Evolutionary conservation across 2,113 vertebrate species (phyloP).

Genomic region (Tyto alba): DNA sequence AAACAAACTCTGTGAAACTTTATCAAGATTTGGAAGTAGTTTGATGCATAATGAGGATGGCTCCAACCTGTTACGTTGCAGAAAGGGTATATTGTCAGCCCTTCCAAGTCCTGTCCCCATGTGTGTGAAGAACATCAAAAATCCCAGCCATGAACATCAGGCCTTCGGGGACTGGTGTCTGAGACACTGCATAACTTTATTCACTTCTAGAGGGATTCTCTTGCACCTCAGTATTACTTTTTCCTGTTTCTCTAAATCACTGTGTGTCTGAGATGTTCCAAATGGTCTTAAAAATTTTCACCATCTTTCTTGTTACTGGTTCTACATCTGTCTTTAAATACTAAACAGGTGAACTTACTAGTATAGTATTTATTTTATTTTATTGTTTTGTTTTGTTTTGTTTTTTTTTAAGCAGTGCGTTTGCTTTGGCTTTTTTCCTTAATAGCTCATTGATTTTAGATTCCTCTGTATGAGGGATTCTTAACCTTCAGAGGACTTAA

Average conservation of each 20-base stretch:
- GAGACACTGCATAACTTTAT: not conserved
- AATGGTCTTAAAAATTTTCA: not conserved
- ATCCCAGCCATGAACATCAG: not conserved
- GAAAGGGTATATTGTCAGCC: not conserved
- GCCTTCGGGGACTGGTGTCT: not conserved
- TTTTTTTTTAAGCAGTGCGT: not conserved
- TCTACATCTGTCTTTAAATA: not conserved
- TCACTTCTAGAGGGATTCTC: not conserved
- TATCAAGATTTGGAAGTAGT: not conserved
- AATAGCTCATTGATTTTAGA: not conserved
- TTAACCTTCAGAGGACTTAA: not conserved
- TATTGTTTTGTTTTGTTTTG: not conserved
- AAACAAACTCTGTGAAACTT: not conserved
- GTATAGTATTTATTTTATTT: not conserved
- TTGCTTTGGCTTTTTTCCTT: not conserved
- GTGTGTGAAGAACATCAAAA: not conserved
- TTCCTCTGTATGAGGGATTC: not conserved
- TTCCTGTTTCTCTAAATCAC: not conserved
- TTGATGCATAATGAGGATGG: not conserved
- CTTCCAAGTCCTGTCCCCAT: not conserved
- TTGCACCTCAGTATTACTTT: not conserved
- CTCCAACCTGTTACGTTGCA: not conserved
- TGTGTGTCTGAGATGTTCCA: not conserved
- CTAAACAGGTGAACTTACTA: not conserved
- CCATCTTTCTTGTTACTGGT: not conserved